Base-by-base conservation (phyloP, 2,888 invertebrate species). In the Therioaphis trifolii region DNA sequence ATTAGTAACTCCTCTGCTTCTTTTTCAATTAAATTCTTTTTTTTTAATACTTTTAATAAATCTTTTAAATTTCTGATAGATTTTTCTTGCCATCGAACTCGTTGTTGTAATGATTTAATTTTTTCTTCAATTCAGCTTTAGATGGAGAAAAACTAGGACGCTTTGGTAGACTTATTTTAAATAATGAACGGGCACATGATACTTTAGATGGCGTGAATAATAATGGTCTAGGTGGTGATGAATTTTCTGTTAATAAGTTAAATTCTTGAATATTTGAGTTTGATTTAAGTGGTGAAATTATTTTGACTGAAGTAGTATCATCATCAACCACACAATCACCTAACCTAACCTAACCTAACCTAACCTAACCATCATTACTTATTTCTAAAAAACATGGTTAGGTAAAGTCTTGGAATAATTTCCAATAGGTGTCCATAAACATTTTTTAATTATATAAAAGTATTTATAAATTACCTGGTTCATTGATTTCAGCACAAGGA, bases 391-490 rank as follows among this genome's bases (percentile, higher is more conserved):
- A 55, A 3, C 21, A 55, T 43, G 43, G 11, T 43, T n/a, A n/a
- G n/a, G 43, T 43, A 43, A 43, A 43, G 11, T 43, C 11, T 43
- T 43, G n/a, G 11, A 43, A 43, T 43, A 43, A 43, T 43, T 43
- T 52, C n/a, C 15, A 52, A 52, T 18, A 52, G 18, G 52, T 18
- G 18, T 21, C n/a, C 12, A 24, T 4, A 58, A 58, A 58, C 12
- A 24, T 0, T 11, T 24, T 11, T 24, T 21, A 24, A 58, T 43
- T 58, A 58, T 24, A 24, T 14, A 58, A 61, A 27, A 18, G 0
- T 61, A 61, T 61, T 61, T 61, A 58, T 27, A 27, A 61, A 61
- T 27, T 61, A 61, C 58, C 58, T 24, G 58, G 58, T 61, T 61
- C 4, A 61, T 27, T 61, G 24, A 12, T 61, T 27, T 61, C 24